phyloP scores from a whole-genome alignment of 92 coral and sea anemone genomes.

The Hydrozoanthus gracilis region DNA sequence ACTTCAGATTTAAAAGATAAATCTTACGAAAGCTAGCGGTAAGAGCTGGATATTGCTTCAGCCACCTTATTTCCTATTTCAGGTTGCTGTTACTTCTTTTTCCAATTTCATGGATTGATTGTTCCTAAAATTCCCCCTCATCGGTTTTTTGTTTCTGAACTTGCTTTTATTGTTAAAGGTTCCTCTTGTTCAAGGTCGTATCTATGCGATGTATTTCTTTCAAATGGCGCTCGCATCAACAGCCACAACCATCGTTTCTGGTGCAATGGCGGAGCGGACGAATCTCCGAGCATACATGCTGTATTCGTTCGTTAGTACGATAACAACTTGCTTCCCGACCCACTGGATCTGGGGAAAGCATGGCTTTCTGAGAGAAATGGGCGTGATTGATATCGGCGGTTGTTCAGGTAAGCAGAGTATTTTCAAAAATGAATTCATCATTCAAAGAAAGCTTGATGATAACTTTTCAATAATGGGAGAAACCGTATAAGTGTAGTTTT shows the following conservation, averaged over 20 bases:
- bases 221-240: slow-evolving; percentile 80
- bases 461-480: background rate
- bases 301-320: slow-evolving; percentile 74
- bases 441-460: background rate
- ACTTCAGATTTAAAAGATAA: no score
- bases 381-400: slow-evolving; percentile 76
- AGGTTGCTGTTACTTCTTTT: no score
- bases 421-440: background rate
- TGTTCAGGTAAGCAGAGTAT: slow-evolving; percentile 57
- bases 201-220: slow-evolving; percentile 73
- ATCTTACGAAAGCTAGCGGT: no score
- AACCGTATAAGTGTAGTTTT: no score
- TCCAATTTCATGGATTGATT: no score
- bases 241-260: slow-evolving; percentile 60
- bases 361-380: slow-evolving; percentile 70
- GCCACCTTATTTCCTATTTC: no score
- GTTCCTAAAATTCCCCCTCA: background rate
- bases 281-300: slow-evolving; percentile 71
- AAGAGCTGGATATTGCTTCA: no score
- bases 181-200: slow-evolving; percentile 44
- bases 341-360: slow-evolving; percentile 82
- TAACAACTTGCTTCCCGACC: slow-evolving; percentile 75
- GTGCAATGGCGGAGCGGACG: slow-evolving; percentile 76
- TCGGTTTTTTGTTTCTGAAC: background rate
- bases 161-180: slow-evolving; percentile 13